Percentiles rank a stretch among this genome's conserved stretches.
Evolutionary conservation across 2,113 vertebrate genomes (phyloP).

Genomic region (Callospermophilus lateralis): DNA sequence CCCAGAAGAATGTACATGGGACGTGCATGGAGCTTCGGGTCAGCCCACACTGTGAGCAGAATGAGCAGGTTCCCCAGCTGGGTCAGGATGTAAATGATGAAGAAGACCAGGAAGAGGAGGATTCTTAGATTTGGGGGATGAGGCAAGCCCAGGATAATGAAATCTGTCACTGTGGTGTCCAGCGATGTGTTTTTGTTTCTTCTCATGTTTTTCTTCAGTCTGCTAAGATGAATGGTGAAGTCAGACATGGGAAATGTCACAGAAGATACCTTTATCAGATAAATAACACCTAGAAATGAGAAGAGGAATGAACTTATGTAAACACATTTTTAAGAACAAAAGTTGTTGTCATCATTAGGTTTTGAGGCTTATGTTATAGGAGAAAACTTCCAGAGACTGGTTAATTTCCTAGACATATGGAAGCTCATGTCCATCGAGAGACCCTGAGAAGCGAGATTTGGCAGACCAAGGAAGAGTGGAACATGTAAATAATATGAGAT

Average conservation of each 20-base stretch:
- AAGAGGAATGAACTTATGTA: neutral
- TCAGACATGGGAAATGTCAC: neutral
- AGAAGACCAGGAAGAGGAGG: constrained; percentile 77
- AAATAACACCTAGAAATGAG: neutral
- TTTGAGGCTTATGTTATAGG: neutral
- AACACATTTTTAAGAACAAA: neutral
- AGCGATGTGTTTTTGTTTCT: constrained; percentile 36
- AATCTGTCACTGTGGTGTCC: constrained; percentile 49
- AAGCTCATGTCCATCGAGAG: neutral
- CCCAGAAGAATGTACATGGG: constrained; percentile 85
- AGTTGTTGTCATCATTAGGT: neutral
- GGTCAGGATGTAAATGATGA: constrained; percentile 78
- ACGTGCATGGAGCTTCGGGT: constrained; percentile 72
- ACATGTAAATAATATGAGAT: neutral
- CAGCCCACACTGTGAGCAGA: constrained; percentile 70
- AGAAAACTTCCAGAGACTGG: neutral
- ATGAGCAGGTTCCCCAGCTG: constrained; percentile 83
- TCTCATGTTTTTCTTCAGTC: constrained; percentile 48
- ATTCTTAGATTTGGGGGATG: constrained; percentile 44
- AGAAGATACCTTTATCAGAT: neutral
- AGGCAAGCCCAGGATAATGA: constrained; percentile 73
- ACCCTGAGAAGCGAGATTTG: neutral
- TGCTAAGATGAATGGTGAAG: neutral
- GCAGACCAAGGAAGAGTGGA: neutral
- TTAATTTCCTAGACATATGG: neutral